Percentiles rank a stretch among this genome's conserved stretches.
Evolutionary conservation across 2,888 invertebrate species (phyloP).

Genomic region (Noctua janthina): DNA sequence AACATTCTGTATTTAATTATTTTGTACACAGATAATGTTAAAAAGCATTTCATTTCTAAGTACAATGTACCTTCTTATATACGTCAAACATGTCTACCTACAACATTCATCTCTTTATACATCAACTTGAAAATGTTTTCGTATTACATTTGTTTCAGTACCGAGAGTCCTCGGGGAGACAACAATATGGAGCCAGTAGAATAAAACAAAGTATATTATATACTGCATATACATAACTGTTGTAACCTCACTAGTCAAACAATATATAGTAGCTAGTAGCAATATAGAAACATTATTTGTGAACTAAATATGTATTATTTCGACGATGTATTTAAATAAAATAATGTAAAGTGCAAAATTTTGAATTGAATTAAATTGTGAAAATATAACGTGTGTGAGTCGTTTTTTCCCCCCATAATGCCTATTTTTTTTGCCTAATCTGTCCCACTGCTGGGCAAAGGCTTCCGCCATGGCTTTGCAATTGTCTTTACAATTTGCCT

Average conservation of each 20-base stretch:
- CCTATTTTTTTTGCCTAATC: neutral
- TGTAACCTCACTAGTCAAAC: constrained; percentile 60
- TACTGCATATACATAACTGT: constrained; percentile 40
- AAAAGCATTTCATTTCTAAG: constrained; percentile 1
- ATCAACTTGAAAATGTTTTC: constrained; percentile 32
- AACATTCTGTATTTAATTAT: neutral
- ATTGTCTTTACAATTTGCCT: too few relatives aligned
- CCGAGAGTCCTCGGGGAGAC: constrained; percentile 69
- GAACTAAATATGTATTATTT: constrained; percentile 48
- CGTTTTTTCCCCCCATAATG: neutral
- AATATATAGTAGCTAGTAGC: constrained; percentile 37
- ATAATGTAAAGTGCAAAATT: constrained; percentile 48
- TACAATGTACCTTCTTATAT: neutral
- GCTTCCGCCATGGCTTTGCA: too few relatives aligned
- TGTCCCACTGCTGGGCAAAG: too few relatives aligned
- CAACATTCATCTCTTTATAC: constrained; percentile 28
- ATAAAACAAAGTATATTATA: constrained; percentile 56
- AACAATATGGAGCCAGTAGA: constrained; percentile 68
- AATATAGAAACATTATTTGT: constrained; percentile 42
- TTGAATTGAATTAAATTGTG: constrained; percentile 53
- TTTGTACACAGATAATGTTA: neutral
- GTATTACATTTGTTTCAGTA: constrained; percentile 73
- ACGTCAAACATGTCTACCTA: constrained; percentile 10
- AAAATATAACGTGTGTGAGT: constrained; percentile 38
- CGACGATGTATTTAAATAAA: constrained; percentile 44